phyloP scores from a whole-genome alignment of 2,797 vertebrate species.

The Cossypha heuglini region DNA sequence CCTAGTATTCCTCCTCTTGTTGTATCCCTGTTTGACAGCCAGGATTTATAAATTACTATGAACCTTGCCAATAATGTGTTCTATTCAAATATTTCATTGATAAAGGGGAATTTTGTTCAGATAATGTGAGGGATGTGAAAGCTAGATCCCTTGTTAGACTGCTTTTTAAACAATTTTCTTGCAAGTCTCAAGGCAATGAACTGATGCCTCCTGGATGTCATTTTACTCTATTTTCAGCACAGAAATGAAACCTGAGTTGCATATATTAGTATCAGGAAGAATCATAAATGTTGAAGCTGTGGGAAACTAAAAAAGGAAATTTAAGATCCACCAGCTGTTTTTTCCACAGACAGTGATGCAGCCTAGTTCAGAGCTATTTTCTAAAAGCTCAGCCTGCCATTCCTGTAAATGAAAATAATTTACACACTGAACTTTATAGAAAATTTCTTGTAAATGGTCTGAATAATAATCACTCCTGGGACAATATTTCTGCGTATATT shows the following conservation, averaged over 20 bases:
- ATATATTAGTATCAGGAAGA: not conserved
- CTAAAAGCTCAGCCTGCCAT: not conserved
- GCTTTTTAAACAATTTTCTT: not conserved
- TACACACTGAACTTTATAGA: not conserved
- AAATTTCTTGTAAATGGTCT: not conserved
- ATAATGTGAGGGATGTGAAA: not conserved
- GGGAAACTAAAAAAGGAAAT: not conserved
- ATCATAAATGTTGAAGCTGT: not conserved
- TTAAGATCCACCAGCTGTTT: not conserved
- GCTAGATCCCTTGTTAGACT: not conserved
- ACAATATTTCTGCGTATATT: not conserved
- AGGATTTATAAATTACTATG: not conserved
- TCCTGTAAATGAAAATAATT: not conserved
- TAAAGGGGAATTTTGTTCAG: not conserved
- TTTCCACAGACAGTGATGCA: not conserved
- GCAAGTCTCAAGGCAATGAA: not conserved
- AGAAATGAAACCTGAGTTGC: not conserved
- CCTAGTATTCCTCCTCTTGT: not conserved
- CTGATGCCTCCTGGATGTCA: not conserved
- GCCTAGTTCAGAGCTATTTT: not conserved
- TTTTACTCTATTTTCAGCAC: not conserved
- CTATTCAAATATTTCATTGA: not conserved
- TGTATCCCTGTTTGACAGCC: not conserved
- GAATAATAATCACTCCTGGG: conserved; percentile 3
- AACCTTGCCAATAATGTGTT: not conserved